Conservation (phyloP, 1,140 invertebrate species). For the Drosophila aff. region DNA sequence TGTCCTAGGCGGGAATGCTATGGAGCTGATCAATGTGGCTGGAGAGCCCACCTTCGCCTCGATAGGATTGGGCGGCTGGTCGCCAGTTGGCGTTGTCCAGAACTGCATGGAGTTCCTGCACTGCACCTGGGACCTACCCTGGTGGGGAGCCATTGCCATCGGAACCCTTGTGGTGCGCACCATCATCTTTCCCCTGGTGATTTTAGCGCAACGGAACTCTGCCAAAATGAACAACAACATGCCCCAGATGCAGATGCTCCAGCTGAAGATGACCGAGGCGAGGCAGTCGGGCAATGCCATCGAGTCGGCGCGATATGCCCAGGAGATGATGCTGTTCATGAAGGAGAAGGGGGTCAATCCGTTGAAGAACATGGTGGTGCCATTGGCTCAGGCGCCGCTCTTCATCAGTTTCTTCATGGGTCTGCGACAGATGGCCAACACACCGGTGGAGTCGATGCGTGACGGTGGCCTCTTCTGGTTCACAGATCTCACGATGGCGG, state of each 20-base stretch:
- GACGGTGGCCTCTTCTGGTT: constrained; percentile 97
- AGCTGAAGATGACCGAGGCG: constrained; percentile 93
- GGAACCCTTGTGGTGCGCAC: constrained; percentile 91
- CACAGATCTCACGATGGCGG: constrained; percentile 94
- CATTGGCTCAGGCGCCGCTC: constrained; percentile 93
- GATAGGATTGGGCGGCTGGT: constrained; percentile 92
- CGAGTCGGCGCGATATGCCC: constrained; percentile 89
- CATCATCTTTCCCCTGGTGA: constrained; percentile 93
- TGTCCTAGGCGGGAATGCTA: constrained; percentile 59
- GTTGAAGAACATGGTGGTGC: constrained; percentile 92
- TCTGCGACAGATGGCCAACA: constrained; percentile 92
- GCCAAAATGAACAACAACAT: constrained; percentile 92
- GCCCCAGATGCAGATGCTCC: constrained; percentile 92
- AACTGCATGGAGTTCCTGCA: constrained; percentile 93
- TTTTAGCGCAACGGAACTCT: constrained; percentile 91
- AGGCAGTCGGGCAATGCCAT: constrained; percentile 92
- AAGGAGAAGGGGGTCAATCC: constrained; percentile 92
- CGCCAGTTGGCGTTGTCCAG: constrained; percentile 92
- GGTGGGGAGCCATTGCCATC: constrained; percentile 94
- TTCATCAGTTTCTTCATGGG: constrained; percentile 97
- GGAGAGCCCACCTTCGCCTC: constrained; percentile 92
- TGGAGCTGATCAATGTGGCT: constrained; percentile 86
- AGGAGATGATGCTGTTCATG: constrained; percentile 93
- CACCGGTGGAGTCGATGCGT: constrained; percentile 94
- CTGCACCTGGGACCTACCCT: constrained; percentile 91